Evolutionary conservation across 64 coral and sea anemone genomes (phyloP).

Genomic region (Acropora tenuis): DNA sequence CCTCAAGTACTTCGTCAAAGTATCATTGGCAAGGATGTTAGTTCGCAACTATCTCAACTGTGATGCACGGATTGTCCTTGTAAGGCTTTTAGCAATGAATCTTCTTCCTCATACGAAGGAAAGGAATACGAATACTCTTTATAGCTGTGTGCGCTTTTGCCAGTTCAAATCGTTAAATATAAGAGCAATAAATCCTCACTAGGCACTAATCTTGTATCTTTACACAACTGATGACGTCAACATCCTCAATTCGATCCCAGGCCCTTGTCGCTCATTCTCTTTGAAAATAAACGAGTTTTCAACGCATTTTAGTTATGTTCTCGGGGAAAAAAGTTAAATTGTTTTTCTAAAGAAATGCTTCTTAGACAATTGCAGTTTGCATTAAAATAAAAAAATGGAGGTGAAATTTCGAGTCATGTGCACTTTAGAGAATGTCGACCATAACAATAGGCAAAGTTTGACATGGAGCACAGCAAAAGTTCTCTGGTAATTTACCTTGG

Average conservation of each 20-base stretch:
- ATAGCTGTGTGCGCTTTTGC: neutral
- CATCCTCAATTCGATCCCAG: neutral
- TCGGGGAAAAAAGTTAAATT: too few species aligned
- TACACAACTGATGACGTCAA: neutral
- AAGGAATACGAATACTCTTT: neutral
- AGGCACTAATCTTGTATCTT: neutral
- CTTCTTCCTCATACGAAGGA: neutral
- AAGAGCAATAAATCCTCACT: neutral
- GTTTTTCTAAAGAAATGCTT: too few species aligned
- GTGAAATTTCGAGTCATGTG: too few species aligned
- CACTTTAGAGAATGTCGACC: too few species aligned
- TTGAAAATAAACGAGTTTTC: neutral
- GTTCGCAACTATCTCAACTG: too few species aligned
- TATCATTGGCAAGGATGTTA: too few species aligned
- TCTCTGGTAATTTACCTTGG: conserved; percentile 65
- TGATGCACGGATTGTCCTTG: neutral
- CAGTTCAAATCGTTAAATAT: neutral
- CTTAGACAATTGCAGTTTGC: too few species aligned
- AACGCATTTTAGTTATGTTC: neutral
- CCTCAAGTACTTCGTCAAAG: too few species aligned
- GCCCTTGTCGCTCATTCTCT: neutral
- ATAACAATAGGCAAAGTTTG: neutral
- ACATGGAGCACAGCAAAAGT: too few species aligned
- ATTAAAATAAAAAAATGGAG: too few species aligned
- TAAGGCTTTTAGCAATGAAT: neutral